A percentile compares a stretch with the other conserved stretches of the same genome.
Evolutionary conservation across 2,113 vertebrate genomes (phyloP).

Genomic region (Lasiurus cinereus): DNA sequence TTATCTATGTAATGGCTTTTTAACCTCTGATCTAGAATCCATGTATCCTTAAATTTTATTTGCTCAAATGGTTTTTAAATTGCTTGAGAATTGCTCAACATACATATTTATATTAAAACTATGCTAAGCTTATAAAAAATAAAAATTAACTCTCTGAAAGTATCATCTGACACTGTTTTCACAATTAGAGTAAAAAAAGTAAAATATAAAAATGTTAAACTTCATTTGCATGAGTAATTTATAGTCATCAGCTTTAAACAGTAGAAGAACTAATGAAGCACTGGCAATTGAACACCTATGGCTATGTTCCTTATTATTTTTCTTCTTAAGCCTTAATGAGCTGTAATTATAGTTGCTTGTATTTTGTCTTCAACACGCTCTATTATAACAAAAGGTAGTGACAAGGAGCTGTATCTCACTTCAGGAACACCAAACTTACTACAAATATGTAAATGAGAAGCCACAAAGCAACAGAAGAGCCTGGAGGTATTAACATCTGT

Average conservation of each 20-base stretch:
- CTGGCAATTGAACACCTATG: slow-evolving; percentile 82
- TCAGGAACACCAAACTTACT: slow-evolving; percentile 83
- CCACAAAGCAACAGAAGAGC: slow-evolving; percentile 85
- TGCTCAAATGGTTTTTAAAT: neutral
- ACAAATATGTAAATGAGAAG: slow-evolving; percentile 88
- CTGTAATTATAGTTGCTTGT: slow-evolving; percentile 82
- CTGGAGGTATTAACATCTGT: slow-evolving; percentile 91
- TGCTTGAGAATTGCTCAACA: neutral
- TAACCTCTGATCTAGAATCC: neutral
- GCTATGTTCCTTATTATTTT: slow-evolving; percentile 85
- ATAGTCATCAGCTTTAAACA: slow-evolving; percentile 84
- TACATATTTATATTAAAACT: neutral
- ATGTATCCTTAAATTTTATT: neutral
- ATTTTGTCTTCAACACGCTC: slow-evolving; percentile 83
- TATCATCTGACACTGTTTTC: slow-evolving; percentile 68
- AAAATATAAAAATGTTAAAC: slow-evolving; percentile 71
- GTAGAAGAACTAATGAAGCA: slow-evolving; percentile 84
- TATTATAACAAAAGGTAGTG: slow-evolving; percentile 79
- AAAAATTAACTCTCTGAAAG: slow-evolving; percentile 34
- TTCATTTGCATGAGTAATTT: slow-evolving; percentile 79
- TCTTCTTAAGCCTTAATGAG: slow-evolving; percentile 86
- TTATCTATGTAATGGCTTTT: neutral
- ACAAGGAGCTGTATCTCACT: slow-evolving; percentile 82
- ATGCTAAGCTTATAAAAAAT: neutral
- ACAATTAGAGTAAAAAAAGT: slow-evolving; percentile 38